phyloP scores from a whole-genome alignment of 2,797 vertebrate genomes.

The Synaphobranchus kaupii region DNA sequence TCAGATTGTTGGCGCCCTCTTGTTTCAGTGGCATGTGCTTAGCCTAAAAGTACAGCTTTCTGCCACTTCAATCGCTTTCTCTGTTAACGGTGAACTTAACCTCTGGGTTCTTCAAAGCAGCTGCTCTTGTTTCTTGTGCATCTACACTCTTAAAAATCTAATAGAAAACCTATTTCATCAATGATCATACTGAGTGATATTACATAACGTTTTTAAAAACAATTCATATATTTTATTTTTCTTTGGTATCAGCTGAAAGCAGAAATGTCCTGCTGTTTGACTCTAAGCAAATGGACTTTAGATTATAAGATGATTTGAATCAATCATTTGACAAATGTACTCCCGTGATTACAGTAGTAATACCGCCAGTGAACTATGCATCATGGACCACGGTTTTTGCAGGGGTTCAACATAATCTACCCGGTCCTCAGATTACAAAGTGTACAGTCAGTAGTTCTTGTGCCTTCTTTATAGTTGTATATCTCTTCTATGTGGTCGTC shows the following conservation, averaged over 20 bases:
- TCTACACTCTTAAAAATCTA: not conserved
- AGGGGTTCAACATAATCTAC: conserved; percentile 17
- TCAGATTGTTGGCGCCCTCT: conserved; percentile 34
- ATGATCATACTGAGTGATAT: conserved; percentile 10
- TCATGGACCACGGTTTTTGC: conserved; percentile 28
- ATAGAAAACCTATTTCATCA: conserved; percentile 22
- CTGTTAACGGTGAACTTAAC: not conserved
- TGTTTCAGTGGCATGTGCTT: conserved; percentile 49
- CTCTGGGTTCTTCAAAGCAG: not conserved
- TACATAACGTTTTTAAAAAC: not conserved
- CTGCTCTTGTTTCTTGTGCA: conserved; percentile 10
- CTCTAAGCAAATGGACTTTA: conserved; percentile 26
- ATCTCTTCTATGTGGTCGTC: conserved; percentile 22
- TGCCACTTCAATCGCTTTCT: conserved; percentile 18
- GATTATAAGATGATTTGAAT: conserved; percentile 30
- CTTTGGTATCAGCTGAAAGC: conserved; percentile 70
- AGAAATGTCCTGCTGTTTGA: conserved; percentile 27
- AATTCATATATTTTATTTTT: conserved; percentile 36
- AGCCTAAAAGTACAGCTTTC: conserved; percentile 5
- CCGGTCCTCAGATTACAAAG: conserved; percentile 31
- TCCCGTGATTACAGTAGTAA: conserved; percentile 35
- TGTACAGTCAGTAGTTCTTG: conserved; percentile 32
- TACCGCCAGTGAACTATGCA: conserved; percentile 26
- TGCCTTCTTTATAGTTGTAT: conserved; percentile 40
- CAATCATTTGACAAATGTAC: conserved; percentile 39